phyloP scores from a whole-genome alignment of 2,888 invertebrate species.

The Zootermopsis nevadensis region DNA sequence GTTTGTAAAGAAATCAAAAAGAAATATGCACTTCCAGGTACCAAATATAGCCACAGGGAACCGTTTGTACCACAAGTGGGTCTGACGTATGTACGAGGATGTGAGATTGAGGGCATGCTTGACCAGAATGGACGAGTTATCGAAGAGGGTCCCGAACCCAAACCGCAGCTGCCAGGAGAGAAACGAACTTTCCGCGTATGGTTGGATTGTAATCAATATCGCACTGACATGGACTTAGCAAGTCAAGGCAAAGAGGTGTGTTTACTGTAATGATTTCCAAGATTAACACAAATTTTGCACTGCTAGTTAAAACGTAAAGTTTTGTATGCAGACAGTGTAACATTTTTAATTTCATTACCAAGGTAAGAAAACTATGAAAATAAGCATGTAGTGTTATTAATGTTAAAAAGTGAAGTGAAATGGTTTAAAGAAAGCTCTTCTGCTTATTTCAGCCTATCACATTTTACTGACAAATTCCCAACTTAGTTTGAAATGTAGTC shows the following conservation, averaged over 20 bases:
- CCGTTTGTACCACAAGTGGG: slow-evolving; percentile 95
- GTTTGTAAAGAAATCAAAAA: neutral
- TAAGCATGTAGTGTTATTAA: too few relatives aligned
- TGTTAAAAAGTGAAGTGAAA: too few relatives aligned
- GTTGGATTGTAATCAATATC: slow-evolving; percentile 97
- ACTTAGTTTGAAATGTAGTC: too few relatives aligned
- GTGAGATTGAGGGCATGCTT: slow-evolving; percentile 98
- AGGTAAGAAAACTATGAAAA: neutral
- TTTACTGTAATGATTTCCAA: too few relatives aligned
- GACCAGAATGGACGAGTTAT: slow-evolving; percentile 95
- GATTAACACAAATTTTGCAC: too few relatives aligned
- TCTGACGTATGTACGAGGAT: slow-evolving; percentile 91
- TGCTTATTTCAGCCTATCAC: too few relatives aligned
- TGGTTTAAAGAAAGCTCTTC: too few relatives aligned
- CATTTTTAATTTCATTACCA: neutral
- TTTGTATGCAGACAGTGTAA: neutral
- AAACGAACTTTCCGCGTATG: slow-evolving; percentile 92
- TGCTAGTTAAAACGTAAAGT: neutral
- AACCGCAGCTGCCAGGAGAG: slow-evolving; percentile 88
- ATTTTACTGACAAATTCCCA: too few relatives aligned
- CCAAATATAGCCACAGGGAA: slow-evolving; percentile 82
- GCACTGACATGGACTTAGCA: slow-evolving; percentile 87
- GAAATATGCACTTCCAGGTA: slow-evolving; percentile 65
- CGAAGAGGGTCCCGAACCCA: slow-evolving; percentile 94
- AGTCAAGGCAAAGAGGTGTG: slow-evolving; percentile 81